Percentiles rank a stretch among this genome's conserved stretches.
Evolutionary conservation across 1,140 invertebrate genomes (phyloP).

Genomic region (Uloborus diversus): DNA sequence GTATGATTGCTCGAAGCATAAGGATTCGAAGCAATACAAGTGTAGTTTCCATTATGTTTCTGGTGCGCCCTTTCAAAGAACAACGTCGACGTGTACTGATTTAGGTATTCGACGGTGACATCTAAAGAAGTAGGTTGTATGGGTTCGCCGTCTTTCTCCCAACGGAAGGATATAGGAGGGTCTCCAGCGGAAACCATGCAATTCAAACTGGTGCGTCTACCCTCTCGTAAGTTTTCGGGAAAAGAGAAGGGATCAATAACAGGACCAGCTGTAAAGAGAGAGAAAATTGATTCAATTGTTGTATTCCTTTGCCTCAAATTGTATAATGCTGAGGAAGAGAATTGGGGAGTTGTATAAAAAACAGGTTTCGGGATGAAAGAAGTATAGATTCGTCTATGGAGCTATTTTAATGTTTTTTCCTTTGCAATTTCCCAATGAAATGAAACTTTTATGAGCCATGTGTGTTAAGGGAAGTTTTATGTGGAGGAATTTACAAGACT

Average conservation of each 20-base stretch:
- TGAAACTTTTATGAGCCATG: no score
- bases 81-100: conserved; percentile 56
- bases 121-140: conserved; percentile 68
- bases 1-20: conserved; percentile 65
- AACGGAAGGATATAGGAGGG: conserved; percentile 64
- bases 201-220: conserved; percentile 74
- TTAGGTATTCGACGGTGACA: conserved; percentile 38
- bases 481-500: no score
- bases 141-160: conserved; percentile 65
- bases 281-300: no score
- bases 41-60: conserved; percentile 68
- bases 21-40: conserved; percentile 66
- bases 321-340: no score
- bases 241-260: conserved; percentile 75
- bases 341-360: no score
- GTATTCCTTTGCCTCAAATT: no score
- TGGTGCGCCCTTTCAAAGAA: conserved; percentile 62
- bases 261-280: conserved; percentile 71
- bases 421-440: no score
- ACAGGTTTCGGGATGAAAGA: no score
- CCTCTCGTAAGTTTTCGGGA: conserved; percentile 73
- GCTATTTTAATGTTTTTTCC: no score
- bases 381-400: no score
- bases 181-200: conserved; percentile 67
- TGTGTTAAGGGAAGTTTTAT: no score